Conservation (phyloP, 2,113 vertebrate genomes). For the Poecile atricapillus region DNA sequence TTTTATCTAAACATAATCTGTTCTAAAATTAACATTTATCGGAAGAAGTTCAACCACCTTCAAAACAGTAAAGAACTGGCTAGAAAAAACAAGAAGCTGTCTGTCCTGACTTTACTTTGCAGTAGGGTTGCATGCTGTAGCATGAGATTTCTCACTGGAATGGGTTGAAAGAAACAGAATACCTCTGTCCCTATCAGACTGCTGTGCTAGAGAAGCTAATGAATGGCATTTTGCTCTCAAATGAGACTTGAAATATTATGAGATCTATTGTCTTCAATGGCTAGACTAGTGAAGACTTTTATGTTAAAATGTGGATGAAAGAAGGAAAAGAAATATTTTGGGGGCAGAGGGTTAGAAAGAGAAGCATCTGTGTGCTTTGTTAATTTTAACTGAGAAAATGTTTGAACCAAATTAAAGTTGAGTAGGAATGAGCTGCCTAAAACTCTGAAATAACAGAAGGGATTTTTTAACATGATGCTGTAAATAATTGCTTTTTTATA, state of each 20-base stretch:
- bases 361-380: not conserved
- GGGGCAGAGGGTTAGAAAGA: not conserved
- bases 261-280: not conserved
- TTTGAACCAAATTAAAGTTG: not conserved
- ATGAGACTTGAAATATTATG: not conserved
- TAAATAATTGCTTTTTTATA: not conserved
- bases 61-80: not conserved
- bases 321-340: not conserved
- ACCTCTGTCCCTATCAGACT: accelerated
- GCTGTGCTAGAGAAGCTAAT: not conserved
- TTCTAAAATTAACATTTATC: not conserved
- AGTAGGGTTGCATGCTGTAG: not conserved
- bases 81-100: not conserved
- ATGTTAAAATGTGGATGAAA: not conserved
- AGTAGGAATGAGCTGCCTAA: not conserved
- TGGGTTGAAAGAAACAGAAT: not conserved
- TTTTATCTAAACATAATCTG: not conserved
- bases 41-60: not conserved
- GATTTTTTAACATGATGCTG: not conserved
- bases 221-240: not conserved
- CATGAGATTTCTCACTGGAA: not conserved
- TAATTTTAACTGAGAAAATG: not conserved
- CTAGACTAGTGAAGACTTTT: not conserved
- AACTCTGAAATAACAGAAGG: not conserved
- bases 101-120: not conserved